Base-by-base conservation (phyloP, 2,888 invertebrate species). In the Cylloceria caligata region DNA sequence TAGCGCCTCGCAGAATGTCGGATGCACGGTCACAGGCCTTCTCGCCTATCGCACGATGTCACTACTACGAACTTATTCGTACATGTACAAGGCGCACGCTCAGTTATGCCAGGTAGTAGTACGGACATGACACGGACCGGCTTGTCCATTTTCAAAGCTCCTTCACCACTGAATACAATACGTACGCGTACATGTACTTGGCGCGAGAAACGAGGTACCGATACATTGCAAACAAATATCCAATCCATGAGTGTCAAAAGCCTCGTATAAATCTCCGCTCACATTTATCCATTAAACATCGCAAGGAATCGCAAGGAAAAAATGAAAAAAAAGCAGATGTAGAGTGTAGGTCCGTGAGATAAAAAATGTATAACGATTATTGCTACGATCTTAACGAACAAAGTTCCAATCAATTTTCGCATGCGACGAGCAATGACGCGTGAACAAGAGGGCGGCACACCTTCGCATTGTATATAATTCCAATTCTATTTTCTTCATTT, bases 401-500 rank as follows among this genome's bases (percentile, higher is more conserved):
- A 68, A 81, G 77, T 81, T 77, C 73, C 81, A 6, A 77, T 55
- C 39, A 30, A 42, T 30, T 74, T 55, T 73, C 30, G 24, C 64
- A 45, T 13, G 42, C 55, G 39, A 42, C 24, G 73, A 62, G 68
- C 73, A 55, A 73, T 77, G 81, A 77, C 52, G 73, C 68, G 73
- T 64, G 57, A 60, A 60, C 39, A 39, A 75, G 65, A 27, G 42
- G 65, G n/a, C n/a, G 76, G 57, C 77, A 73, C 81, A 77, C 77
- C 77, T 81, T 81, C 47, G 77, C 69, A 77, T 77, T 78, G 69
- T 78, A 81, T 72, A 47, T n/a, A 78, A 78, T 49, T 30, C 49
- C 34, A 47, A 74, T 81, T 73, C 81, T 81, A 77, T 81, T 81
- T 81, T 77, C 81, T 77, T 68, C 60, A 39, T 73, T 49, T 34